Conservation (phyloP, 2,797 vertebrate genomes). For the Hemitrygon akajei region DNA sequence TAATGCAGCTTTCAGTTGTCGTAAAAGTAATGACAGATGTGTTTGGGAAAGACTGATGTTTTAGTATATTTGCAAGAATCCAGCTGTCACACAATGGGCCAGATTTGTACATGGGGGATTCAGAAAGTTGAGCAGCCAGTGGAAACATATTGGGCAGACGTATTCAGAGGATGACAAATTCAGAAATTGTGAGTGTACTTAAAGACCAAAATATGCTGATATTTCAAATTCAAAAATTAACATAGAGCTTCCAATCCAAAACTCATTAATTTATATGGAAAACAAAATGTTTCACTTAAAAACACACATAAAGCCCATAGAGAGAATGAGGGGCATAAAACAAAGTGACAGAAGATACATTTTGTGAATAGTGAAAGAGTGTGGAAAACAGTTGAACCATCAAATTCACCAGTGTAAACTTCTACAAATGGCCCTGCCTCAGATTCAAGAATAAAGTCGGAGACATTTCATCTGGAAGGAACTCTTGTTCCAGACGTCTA, state of each 20-base stretch:
- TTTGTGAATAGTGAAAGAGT: neutral
- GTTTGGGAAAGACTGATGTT: neutral
- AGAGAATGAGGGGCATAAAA: neutral
- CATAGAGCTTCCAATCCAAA: neutral
- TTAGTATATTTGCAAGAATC: neutral
- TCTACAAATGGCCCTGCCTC: neutral
- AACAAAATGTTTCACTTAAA: neutral
- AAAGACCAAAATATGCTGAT: neutral
- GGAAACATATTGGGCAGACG: neutral
- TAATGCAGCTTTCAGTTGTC: neutral
- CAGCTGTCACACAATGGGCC: neutral
- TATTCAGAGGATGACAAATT: neutral
- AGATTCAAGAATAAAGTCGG: neutral
- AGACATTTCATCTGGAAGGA: neutral
- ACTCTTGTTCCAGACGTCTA: no score
- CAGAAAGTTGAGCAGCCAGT: neutral
- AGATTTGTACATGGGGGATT: neutral
- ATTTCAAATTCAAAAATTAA: neutral
- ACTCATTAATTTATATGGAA: neutral
- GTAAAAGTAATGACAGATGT: neutral
- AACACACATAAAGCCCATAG: neutral
- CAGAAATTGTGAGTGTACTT: neutral
- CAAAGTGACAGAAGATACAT: neutral
- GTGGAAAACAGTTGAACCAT: neutral
- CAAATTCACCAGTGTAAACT: neutral